Base-by-base conservation (phyloP, 35 echinoderm and acorn worm species). In the Anneissia japonica region DNA sequence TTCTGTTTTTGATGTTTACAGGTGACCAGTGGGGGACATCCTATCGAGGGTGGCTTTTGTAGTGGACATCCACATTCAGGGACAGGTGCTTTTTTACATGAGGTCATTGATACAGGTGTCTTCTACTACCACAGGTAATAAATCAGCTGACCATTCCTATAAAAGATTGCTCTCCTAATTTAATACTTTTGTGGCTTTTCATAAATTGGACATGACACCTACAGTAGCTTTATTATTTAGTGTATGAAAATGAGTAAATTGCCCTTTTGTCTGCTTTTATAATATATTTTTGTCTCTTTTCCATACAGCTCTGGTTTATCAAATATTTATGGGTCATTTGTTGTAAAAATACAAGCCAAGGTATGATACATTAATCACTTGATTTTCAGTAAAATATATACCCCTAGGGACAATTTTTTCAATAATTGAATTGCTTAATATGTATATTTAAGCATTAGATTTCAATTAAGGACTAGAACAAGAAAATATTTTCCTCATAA, bases 61-160 rank as follows among this genome's bases (percentile, higher is more conserved):
- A 93, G 91, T 89, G 91, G 91, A 34, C 31, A 51, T 23, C 87
- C 91, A 14, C 75, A 79, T 32, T 87, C 89, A 31, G 77, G 83
- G 43, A 82, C 87, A n/a, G 91, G 84, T 23, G 91, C 91, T 3
- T 93, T 86, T 43, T 29, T 89, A 32, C 81, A 77, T 31, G 76
- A 87, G 38, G 85, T 93, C 43, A 75, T 81, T 4, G 74, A 80
- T 32, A 76, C 77, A 38, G 87, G 82, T 11, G 82, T 81, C 31
- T 87, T 89, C 39, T 93, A 89, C 56, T 93, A 45, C 73, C 76
- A 85, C 73, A 93, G 91, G 91, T 93, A 30, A 81, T 76, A 39
- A n/a, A n/a, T n/a, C n/a, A n/a, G n/a, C n/a, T n/a, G n/a, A n/a
- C n/a, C n/a, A n/a, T n/a, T n/a, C n/a, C n/a, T n/a, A n/a, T n/a